These are phyloP conservation scores for Fratercula arctica DNA, from an alignment of 2,797 vertebrate species.

Conservation along the genomic window DNA sequence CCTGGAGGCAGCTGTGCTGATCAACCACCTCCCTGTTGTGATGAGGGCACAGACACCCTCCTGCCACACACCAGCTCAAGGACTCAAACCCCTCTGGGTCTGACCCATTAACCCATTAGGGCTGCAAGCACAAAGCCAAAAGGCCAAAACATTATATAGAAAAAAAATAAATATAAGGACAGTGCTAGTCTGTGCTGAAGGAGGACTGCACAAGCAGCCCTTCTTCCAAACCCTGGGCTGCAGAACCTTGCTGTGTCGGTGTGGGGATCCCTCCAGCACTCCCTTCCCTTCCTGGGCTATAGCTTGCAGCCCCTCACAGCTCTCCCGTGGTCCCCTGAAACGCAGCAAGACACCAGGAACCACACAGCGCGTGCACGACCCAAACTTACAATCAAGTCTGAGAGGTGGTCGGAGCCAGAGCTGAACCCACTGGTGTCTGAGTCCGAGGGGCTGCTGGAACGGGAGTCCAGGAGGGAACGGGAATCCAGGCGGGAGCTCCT, in stretches of 20 bases:
- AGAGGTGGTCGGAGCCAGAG: constrained; percentile 96
- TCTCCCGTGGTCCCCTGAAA: not conserved
- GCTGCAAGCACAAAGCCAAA: not conserved
- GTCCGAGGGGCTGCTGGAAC: constrained; percentile 96
- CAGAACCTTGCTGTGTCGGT: not conserved
- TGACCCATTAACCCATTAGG: not conserved
- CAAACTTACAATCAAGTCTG: constrained; percentile 87
- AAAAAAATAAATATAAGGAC: fast-evolving
- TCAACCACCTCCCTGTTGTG: not conserved
- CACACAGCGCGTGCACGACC: not conserved
- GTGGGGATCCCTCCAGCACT: not conserved
- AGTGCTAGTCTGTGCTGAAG: not conserved
- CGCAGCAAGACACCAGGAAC: not conserved
- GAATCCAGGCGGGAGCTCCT: constrained; percentile 87
- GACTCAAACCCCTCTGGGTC: not conserved
- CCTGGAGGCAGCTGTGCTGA: not conserved
- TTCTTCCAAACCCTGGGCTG: not conserved
- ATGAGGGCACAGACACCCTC: not conserved
- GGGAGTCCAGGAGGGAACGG: constrained; percentile 90
- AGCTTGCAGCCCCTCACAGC: not conserved
- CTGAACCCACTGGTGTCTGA: constrained; percentile 98
- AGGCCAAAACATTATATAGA: not conserved
- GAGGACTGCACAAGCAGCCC: not conserved
- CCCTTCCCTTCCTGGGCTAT: not conserved
- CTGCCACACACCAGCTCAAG: not conserved